phyloP scores from a whole-genome alignment of 2,888 invertebrate genomes.

The Eristalis intricaria region DNA sequence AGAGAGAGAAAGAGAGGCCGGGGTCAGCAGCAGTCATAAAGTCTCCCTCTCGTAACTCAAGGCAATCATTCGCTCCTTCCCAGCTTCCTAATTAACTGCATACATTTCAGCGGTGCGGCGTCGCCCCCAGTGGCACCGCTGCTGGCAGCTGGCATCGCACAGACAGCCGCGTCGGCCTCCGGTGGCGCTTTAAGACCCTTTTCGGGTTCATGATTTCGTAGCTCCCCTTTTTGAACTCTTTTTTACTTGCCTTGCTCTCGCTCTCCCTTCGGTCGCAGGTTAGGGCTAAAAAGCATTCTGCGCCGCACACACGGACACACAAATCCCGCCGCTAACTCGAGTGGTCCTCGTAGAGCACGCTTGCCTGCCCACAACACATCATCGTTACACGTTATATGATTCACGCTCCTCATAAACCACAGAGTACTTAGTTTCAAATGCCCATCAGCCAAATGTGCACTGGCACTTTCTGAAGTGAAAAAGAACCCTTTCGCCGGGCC shows the following conservation, averaged over 20 bases:
- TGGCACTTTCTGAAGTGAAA: constrained; percentile 66
- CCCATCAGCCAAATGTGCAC: constrained; percentile 72
- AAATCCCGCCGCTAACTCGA: constrained; percentile 57
- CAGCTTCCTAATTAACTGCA: constrained; percentile 60
- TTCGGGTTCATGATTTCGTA: constrained; percentile 44
- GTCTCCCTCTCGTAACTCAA: constrained; percentile 40
- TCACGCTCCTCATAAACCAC: constrained; percentile 69
- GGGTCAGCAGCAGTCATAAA: constrained; percentile 43
- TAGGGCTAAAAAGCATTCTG: constrained; percentile 58
- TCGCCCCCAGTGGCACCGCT: background rate
- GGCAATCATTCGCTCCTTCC: constrained; percentile 51
- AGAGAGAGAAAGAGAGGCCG: too few species aligned
- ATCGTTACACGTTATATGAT: constrained; percentile 70
- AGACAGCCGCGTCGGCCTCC: constrained; percentile 25
- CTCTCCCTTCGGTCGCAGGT: background rate
- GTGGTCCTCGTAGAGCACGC: constrained; percentile 52
- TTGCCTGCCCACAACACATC: constrained; percentile 68
- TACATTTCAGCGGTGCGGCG: constrained; percentile 21
- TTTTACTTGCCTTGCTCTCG: background rate
- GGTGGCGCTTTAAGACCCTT: constrained; percentile 35
- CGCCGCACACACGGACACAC: constrained; percentile 33
- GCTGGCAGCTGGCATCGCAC: background rate
- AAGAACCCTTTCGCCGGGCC: constrained; percentile 28
- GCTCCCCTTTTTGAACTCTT: background rate
- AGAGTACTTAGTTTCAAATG: constrained; percentile 72